Conservation (phyloP, 2,888 invertebrate species). For the Drosophila imparisetae region DNA sequence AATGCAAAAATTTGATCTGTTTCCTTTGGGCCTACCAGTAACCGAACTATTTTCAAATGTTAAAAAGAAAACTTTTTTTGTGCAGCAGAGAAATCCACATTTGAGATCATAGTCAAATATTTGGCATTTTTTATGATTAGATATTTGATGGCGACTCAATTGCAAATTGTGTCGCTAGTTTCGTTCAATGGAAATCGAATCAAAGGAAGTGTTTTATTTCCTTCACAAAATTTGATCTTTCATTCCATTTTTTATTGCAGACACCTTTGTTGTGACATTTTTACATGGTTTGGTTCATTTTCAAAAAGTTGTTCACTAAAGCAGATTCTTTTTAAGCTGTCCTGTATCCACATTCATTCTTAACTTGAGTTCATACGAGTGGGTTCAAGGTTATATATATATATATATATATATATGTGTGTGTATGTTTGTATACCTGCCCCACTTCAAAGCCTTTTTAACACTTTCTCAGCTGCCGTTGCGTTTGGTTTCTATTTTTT, state of each 20-base stretch:
- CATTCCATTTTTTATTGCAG: not conserved
- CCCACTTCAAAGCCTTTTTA: not conserved
- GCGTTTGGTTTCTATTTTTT: constrained; percentile 13
- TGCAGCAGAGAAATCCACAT: not conserved
- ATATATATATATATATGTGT: not conserved
- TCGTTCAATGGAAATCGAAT: not conserved
- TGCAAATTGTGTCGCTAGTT: not conserved
- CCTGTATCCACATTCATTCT: constrained; percentile 3
- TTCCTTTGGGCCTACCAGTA: not conserved
- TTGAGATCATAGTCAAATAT: not conserved
- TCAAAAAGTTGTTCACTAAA: not conserved
- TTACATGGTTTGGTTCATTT: not conserved
- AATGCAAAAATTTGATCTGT: not conserved
- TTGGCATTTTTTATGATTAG: not conserved
- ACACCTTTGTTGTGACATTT: not conserved
- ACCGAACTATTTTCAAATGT: not conserved
- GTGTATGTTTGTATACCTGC: not conserved
- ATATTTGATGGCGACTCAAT: not conserved
- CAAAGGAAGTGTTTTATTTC: not conserved
- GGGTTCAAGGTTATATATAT: constrained; percentile 52
- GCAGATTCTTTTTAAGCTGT: not conserved
- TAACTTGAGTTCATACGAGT: constrained; percentile 34
- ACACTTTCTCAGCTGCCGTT: constrained; percentile 18
- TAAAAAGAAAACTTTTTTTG: not conserved
- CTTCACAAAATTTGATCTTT: not conserved